Base-by-base conservation (phyloP, 92 coral and sea anemone genomes). In the Virgularia gustaviana region DNA sequence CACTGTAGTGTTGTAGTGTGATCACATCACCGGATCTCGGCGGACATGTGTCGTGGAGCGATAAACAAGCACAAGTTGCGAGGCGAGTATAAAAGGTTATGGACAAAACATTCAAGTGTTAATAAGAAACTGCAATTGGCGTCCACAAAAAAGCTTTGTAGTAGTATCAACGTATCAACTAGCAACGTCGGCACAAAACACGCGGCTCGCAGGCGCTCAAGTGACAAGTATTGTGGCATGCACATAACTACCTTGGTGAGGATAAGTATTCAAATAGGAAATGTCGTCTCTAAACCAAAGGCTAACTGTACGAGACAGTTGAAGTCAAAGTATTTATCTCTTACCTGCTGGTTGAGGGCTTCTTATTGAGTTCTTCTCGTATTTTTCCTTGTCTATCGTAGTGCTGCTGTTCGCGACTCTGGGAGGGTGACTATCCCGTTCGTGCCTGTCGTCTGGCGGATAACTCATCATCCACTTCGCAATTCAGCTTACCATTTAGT, bases 371-470 rank as follows among this genome's bases (percentile, higher is more conserved):
- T 79, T 81, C 70, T 90, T 88, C 23, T 90, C 95, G 39, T 82
- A 79, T 72, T 68, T 68, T 25, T 68, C 75, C 57, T 66, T 66
- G 15, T 87, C 92, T 55, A 76, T 80, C 44, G 76, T 25, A 51
- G 80, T 63, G 72, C 74, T 87, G 71, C 86, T 82, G 34, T 83
- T 70, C 47, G 90, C 79, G 76, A 89, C 75, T 70, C 81, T 70
- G 70, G 77, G 83, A 37, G 89, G 68, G 27, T 86, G 75, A 68
- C 6, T 38, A 31, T 65, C 97, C 37, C 96, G 82, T 49, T 88
- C 97, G 57, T 82, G 88, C 49, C 90, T 86, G 78, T 90, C 96
- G 71, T 92, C 98, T 56, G 86, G 80, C 43, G 85, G 89, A 67
- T 84, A 89, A 80, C 95, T 92, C 98, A 92, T 92, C 47, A 58